Percentiles rank a stretch among this genome's conserved stretches.
Evolutionary conservation across 1,140 invertebrate species (phyloP).

Genomic region (Bombus superbus): DNA sequence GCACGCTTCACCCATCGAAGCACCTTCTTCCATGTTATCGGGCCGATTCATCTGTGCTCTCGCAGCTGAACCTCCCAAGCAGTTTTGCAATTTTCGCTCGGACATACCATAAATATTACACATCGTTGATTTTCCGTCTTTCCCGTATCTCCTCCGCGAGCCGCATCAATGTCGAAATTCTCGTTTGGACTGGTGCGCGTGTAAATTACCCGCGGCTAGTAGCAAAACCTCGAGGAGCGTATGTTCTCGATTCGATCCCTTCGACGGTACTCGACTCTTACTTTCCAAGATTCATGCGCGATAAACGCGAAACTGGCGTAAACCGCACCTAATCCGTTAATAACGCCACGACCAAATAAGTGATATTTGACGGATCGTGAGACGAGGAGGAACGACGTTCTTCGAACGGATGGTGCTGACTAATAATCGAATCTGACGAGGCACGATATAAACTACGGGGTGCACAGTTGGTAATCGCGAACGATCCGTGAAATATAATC

Average conservation of each 20-base stretch:
- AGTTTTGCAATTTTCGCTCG: constrained; percentile 19
- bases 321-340: constrained; percentile 67
- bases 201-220: constrained; percentile 28
- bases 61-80: neutral
- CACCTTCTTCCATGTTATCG: neutral
- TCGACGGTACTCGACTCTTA: neutral
- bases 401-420: neutral
- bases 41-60: neutral
- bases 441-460: no score
- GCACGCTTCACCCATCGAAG: neutral
- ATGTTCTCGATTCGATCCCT: constrained; percentile 6
- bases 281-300: constrained; percentile 56
- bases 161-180: constrained; percentile 33
- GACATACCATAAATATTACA: constrained; percentile 37
- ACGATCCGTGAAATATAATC: no score
- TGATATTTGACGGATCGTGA: constrained; percentile 38
- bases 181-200: neutral
- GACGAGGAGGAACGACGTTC: constrained; percentile 15
- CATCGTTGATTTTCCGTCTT: constrained; percentile 27
- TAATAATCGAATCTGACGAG: neutral
- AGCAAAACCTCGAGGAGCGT: constrained; percentile 40
- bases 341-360: constrained; percentile 55
- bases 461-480: no score
- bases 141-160: neutral
- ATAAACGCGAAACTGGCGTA: constrained; percentile 12